These are phyloP conservation scores for Microtus ochrogaster DNA, from an alignment of 2,113 vertebrate genomes.

Conservation along the genomic window DNA sequence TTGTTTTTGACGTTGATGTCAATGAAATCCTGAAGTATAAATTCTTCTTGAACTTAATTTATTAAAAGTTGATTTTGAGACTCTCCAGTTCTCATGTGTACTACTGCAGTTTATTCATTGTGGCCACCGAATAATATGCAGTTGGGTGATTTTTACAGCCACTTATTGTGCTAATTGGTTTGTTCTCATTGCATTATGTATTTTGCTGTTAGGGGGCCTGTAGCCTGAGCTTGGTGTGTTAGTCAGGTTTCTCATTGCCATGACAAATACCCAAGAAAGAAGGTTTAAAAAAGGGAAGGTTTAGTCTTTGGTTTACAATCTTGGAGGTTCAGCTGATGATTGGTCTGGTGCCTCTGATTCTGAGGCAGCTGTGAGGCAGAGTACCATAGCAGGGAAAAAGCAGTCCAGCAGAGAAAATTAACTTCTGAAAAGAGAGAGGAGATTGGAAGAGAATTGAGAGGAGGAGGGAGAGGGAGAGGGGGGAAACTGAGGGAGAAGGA, in stretches of 20 bases:
- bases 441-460: background rate
- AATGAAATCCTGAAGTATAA: background rate
- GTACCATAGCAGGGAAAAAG: background rate
- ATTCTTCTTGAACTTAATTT: slow-evolving; percentile 45
- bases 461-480: too few species aligned
- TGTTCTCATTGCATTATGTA: background rate
- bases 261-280: background rate
- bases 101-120: background rate
- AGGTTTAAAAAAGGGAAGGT: background rate
- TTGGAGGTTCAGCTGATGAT: background rate
- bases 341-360: background rate
- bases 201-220: slow-evolving; percentile 2
- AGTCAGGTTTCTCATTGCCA: background rate
- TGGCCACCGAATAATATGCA: background rate
- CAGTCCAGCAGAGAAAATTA: background rate
- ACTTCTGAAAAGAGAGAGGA: background rate
- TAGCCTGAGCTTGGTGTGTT: background rate
- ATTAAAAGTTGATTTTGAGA: slow-evolving; percentile 39
- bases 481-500: background rate
- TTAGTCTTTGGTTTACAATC: background rate
- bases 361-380: background rate
- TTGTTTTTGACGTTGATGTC: slow-evolving; percentile 47
- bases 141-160: slow-evolving; percentile 19
- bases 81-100: background rate
- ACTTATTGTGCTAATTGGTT: background rate